Percentiles rank a stretch among this genome's conserved stretches.
Evolutionary conservation across 92 coral and sea anemone genomes (phyloP).

Genomic region (Bergia sp.): DNA sequence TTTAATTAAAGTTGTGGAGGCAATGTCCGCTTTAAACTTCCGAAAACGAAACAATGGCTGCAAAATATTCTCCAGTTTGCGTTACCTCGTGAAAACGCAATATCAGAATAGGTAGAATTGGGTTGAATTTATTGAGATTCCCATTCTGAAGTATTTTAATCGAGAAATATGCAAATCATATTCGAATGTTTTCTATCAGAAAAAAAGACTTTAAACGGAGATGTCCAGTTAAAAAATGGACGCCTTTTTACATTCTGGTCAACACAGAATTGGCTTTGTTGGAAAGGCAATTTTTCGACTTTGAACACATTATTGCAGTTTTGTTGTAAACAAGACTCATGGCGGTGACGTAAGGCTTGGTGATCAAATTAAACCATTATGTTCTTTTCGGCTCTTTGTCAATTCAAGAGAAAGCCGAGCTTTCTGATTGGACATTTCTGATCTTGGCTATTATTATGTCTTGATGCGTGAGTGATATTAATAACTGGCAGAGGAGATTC

Average conservation of each 20-base stretch:
- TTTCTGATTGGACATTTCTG: conserved; percentile 33
- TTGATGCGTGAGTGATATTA: conserved; percentile 44
- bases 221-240: background rate
- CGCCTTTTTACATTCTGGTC: conserved; percentile 1
- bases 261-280: conserved; percentile 22
- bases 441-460: conserved; percentile 25
- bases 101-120: conserved; percentile 9
- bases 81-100: conserved; percentile 43
- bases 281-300: conserved; percentile 35
- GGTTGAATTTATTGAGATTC: conserved; percentile 4
- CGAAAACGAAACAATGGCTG: conserved; percentile 32
- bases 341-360: conserved; percentile 46
- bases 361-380: conserved; percentile 44
- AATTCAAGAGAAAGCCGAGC: conserved; percentile 42
- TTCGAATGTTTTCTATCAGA: background rate
- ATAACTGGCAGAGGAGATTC: conserved; percentile 34
- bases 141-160: background rate
- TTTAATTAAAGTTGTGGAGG: conserved; percentile 25
- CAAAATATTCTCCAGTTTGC: conserved; percentile 8
- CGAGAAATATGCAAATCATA: background rate
- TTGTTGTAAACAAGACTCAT: conserved; percentile 28
- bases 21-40: conserved; percentile 22
- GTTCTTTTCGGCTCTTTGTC: conserved; percentile 54
- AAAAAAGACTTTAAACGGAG: background rate
- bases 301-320: conserved; percentile 22